A percentile compares a stretch with the other conserved stretches of the same genome.
Evolutionary conservation across 2,113 vertebrate genomes (phyloP).

Genomic region (Clarias batrachus): DNA sequence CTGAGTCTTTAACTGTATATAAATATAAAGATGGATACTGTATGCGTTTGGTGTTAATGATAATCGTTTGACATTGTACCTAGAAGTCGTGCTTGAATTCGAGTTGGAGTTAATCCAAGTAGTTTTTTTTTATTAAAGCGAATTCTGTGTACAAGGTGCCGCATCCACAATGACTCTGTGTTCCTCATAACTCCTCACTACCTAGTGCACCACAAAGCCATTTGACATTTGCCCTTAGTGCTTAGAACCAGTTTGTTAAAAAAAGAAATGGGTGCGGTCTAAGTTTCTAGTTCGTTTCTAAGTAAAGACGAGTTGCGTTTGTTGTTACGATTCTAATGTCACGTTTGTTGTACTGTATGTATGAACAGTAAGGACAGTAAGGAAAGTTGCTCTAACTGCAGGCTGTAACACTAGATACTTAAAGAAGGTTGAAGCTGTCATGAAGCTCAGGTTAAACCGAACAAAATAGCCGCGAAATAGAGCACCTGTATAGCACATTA

Average conservation of each 20-base stretch:
- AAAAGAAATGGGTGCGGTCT: constrained; percentile 15
- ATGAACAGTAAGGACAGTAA: neutral
- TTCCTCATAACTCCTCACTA: neutral
- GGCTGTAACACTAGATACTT: neutral
- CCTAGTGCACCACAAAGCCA: neutral
- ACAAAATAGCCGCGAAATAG: neutral
- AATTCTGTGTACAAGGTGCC: neutral
- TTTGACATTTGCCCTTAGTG: neutral
- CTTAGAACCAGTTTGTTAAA: neutral
- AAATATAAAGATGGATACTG: too few species aligned
- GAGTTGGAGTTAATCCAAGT: neutral
- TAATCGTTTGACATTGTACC: too few species aligned
- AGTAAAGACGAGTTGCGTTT: neutral
- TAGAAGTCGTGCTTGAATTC: neutral
- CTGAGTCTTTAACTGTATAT: too few species aligned
- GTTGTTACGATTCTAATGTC: too few species aligned
- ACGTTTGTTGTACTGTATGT: neutral
- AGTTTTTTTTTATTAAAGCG: neutral
- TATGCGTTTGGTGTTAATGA: too few species aligned
- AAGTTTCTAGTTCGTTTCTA: neutral
- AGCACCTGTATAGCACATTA: neutral
- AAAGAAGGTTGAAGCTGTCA: neutral
- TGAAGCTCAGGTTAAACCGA: neutral
- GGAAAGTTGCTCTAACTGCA: neutral
- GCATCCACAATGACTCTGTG: neutral